Evolutionary conservation across 2,113 vertebrate species (phyloP), one percentile per base, ranked within the genome.

Genomic region (Dryoscopus gambensis): DNA sequence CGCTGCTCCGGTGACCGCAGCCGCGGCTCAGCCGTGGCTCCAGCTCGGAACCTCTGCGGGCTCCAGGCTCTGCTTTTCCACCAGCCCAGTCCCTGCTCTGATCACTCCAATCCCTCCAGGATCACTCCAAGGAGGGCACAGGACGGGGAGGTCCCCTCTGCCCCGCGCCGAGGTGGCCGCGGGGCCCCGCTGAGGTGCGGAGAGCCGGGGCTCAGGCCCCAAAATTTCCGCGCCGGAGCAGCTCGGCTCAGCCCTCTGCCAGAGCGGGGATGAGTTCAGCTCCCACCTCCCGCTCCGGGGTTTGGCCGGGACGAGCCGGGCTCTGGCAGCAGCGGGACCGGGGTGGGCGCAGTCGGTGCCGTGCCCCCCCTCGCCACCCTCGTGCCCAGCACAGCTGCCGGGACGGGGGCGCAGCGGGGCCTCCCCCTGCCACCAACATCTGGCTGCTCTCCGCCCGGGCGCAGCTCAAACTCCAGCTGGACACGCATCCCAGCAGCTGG

Each of bases 181-280:
- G 3, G 55, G 30, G 35, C 25, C 28, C 13, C 2, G n/a, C 63
- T 4, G 64, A 25, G 42, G 42, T 9, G 64, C 13, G 65, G 9
- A 35, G 65, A 49, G 46, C 23, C 56, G 3, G 25, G 13, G n/a
- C 49, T 31, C 15, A 3, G 18, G 27, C 56, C 59, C 65, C 11
- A 0, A 39, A 21, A 42, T 44, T 12, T 31, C 62, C 24, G 15
- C 1, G 5, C 20, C 0, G 19, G 40, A 62, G 65, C 65, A 7
- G 55, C 50, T n/a, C 2, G 15, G 60, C 79, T 20, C 7, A 0
- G 11, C 22, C 46, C 27, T 52, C n/a, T 7, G 60, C 15, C 82
- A 40, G 74, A 16, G 77, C 55, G 21, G 53, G 27, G 65, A 30
- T 3, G 8, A 39, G 39, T 11, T 44, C 91, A 52, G 46, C 28